Evolutionary conservation across 1,140 invertebrate species (phyloP), one percentile per base, ranked within the genome.

Genomic region (Hyposmocoma kahamanoa): DNA sequence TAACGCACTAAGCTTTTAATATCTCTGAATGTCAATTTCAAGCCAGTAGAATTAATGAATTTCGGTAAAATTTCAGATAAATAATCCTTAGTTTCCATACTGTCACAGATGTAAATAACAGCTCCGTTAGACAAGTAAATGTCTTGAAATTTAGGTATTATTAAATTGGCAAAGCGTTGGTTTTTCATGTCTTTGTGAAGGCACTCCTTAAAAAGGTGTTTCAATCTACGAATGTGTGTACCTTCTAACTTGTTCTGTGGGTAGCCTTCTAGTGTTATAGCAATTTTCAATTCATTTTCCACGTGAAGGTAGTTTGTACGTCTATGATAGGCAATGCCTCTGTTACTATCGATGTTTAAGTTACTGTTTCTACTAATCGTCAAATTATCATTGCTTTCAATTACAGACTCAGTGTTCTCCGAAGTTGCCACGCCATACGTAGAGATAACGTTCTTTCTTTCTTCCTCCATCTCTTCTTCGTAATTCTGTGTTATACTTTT

Each of bases 71-170:
- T 50, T 39, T 81, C 77, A 1, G 47, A 60, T 6, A 84, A 61
- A 51, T 84, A 84, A 41, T 84, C 75, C 47, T 68, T 79, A 36
- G 73, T 84, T 64, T 82, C 81, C 30, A 84, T 48, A 62, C 76
- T 79, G 62, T 84, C 75, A 73, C 78, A 84, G 21, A 84, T 68
- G 26, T 81, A 84, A 46, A 84, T 75, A 26, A 84, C 67, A 39
- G 81, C 81, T 1, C 81, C 81, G 21, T 84, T 84, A 0, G 81
- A 79, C 8, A 84, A 22, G 24, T 81, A 84, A 15, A 77, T 61
- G 8, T 84, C 81, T 59, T 75, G 68, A 24, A 82, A 82, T 53
- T 79, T 78, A 1, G 78, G 81, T 28, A 76, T 70, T 4, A 79
- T 79, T 15, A 79, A 46, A 46, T 79, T 73, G 0, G 58, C 34